A percentile compares a stretch with the other conserved stretches of the same genome.
These are phyloP conservation scores for Mastigias papua DNA, from an alignment of 30 jellyfish, hydroid and myxozoan genomes.

Conservation along the genomic window DNA sequence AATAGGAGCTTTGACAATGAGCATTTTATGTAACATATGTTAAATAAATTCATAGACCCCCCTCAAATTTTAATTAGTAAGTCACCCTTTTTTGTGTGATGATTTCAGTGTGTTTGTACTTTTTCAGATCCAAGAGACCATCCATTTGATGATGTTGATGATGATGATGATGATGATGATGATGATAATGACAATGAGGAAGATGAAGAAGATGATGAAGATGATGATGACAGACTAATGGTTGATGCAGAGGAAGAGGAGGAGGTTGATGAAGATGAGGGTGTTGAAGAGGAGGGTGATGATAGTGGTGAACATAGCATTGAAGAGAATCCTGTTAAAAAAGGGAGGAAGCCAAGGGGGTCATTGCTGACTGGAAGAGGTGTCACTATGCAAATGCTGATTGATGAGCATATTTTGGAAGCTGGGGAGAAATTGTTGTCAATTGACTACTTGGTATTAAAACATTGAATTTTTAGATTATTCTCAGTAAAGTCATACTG, in stretches of 20 bases:
- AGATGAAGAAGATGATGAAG: slow-evolving; percentile 64
- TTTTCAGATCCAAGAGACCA: slow-evolving; percentile 24
- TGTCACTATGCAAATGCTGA: slow-evolving; percentile 95
- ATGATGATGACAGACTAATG: not conserved
- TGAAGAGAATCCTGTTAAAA: slow-evolving; percentile 35
- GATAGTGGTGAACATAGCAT: slow-evolving; percentile 41
- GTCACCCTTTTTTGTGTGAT: too few relatives aligned
- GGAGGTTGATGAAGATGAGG: slow-evolving; percentile 29
- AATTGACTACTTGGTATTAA: slow-evolving; percentile 86
- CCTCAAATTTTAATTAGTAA: too few relatives aligned
- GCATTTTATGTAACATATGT: too few relatives aligned
- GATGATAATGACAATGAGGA: slow-evolving; percentile 54
- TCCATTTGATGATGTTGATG: not conserved
- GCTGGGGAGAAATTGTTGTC: slow-evolving; percentile 89
- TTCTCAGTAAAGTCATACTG: not conserved
- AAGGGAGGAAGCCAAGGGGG: slow-evolving; percentile 64
- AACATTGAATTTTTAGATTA: not conserved
- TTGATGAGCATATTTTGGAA: slow-evolving; percentile 87
- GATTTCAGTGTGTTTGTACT: not conserved
- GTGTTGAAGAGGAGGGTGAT: slow-evolving; percentile 64
- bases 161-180: slow-evolving; percentile 2
- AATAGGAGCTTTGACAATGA: too few relatives aligned
- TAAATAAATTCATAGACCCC: too few relatives aligned
- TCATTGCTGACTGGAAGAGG: slow-evolving; percentile 94
- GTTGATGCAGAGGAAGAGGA: slow-evolving; percentile 20